Evolutionary conservation across 2,113 vertebrate species (phyloP), one percentile per base, ranked within the genome.

Genomic region (Cyanistes caeruleus): DNA sequence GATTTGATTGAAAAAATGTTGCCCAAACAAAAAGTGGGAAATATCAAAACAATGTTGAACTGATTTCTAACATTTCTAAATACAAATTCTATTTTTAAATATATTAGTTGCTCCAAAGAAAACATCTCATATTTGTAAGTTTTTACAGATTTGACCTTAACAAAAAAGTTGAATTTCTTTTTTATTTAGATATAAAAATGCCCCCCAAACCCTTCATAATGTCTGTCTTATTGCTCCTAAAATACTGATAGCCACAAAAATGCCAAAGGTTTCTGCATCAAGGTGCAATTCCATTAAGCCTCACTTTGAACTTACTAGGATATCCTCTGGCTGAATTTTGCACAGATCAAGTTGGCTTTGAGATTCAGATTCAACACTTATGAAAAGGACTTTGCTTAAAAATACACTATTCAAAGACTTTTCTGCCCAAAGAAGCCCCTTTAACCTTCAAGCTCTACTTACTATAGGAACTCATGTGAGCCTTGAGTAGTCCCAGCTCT

Each of bases 401-500:
- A 33, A 33, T 30, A 64, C 10, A 75, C 5, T 39, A 37, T 39
- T 74, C 37, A 67, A 74, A 84, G 28, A 62, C 17, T 72, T 55
- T 84, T 65, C 73, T 87, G 53, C 49, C 65, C 69, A 49, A 89
- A 81, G 23, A 30, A 95, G 33, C 4, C 52, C 43, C 30, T 92
- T 84, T 77, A 63, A 68, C 69, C 90, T 91, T 89, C 58, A 75
- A 18, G 44, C 31, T 72, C 56, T 60, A 95, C 93, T 89, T 91
- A 81, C 73, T 53, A 58, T 23, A 53, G 39, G 39, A 21, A 74
- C 58, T 74, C 63, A 78, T 5, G 37, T 37, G 44, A 75, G 28
- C 51, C 46, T 51, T 35, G 53, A 58, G 74, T 7, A 84, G 51
- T 73, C n/a, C n/a, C 73, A 81, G 2, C 35, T 82, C 39, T 37